Evolutionary conservation across 2,113 vertebrate genomes (phyloP).

Genomic region (Zapornia atra): DNA sequence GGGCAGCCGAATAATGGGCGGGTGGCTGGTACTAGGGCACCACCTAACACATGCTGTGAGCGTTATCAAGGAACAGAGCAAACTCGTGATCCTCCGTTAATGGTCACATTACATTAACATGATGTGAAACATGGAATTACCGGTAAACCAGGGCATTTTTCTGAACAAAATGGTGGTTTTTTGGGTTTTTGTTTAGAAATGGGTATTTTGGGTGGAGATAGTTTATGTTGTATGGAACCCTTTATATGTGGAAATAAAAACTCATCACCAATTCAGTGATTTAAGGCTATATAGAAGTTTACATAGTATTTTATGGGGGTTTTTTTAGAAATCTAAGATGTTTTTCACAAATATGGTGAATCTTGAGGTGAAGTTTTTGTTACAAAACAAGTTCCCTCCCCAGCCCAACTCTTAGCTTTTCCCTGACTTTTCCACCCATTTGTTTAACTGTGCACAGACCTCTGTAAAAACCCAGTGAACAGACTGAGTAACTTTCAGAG

Average conservation of each 20-base stretch:
- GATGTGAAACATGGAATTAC: not conserved
- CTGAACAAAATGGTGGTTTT: not conserved
- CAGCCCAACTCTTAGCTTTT: not conserved
- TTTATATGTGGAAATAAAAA: not conserved
- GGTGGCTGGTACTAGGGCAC: not conserved
- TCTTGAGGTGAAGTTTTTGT: not conserved
- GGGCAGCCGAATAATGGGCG: not conserved
- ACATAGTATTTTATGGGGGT: not conserved
- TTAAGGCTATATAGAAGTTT: conserved; percentile 15
- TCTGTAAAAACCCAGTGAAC: not conserved
- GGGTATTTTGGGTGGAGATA: not conserved
- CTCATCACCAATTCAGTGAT: not conserved
- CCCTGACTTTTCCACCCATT: not conserved
- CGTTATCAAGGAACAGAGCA: not conserved
- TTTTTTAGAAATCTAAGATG: not conserved
- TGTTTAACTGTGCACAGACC: not conserved
- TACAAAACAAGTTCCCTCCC: not conserved
- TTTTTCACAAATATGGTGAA: not conserved
- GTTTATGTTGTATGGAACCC: not conserved
- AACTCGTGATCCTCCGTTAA: fast-evolving
- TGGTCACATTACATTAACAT: not conserved
- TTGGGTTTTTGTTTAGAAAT: not conserved
- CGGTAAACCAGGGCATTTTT: not conserved
- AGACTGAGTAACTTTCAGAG: not conserved
- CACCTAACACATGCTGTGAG: not conserved